Evolutionary conservation across 2,888 invertebrate genomes (phyloP).

Genomic region (Palloptera scutellata): DNA sequence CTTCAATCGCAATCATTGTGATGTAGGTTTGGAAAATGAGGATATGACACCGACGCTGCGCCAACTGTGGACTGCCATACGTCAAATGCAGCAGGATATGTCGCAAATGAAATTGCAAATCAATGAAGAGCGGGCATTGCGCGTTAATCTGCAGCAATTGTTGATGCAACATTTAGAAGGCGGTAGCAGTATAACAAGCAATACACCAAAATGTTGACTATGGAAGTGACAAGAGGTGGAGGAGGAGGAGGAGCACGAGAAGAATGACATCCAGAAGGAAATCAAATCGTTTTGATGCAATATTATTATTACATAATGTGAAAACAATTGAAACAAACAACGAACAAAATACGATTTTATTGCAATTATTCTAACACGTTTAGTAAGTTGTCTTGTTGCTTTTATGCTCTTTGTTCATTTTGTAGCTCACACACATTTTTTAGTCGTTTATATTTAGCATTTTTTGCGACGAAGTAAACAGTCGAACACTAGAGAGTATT

Average conservation of each 20-base stretch:
- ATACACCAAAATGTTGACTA: constrained; percentile 58
- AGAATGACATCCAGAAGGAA: background rate
- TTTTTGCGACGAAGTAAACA: background rate
- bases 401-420: no score
- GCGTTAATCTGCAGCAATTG: constrained; percentile 62
- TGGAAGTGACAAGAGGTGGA: constrained; percentile 14
- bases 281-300: constrained; percentile 16
- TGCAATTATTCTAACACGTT: no score
- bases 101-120: constrained; percentile 64
- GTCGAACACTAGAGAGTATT: no score
- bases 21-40: constrained; percentile 63
- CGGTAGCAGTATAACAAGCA: constrained; percentile 49
- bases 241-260: background rate
- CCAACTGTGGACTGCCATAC: constrained; percentile 63
- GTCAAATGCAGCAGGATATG: constrained; percentile 64
- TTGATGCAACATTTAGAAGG: constrained; percentile 64
- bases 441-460: background rate
- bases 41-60: constrained; percentile 64
- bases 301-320: constrained; percentile 25
- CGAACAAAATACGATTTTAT: no score
- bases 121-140: constrained; percentile 63
- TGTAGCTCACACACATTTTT: no score
- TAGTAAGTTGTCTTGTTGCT: no score
- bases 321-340: constrained; percentile 18
- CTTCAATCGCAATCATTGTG: background rate